Evolutionary conservation across 1,140 invertebrate genomes (phyloP).

Genomic region (Latrodectus geometricus): DNA sequence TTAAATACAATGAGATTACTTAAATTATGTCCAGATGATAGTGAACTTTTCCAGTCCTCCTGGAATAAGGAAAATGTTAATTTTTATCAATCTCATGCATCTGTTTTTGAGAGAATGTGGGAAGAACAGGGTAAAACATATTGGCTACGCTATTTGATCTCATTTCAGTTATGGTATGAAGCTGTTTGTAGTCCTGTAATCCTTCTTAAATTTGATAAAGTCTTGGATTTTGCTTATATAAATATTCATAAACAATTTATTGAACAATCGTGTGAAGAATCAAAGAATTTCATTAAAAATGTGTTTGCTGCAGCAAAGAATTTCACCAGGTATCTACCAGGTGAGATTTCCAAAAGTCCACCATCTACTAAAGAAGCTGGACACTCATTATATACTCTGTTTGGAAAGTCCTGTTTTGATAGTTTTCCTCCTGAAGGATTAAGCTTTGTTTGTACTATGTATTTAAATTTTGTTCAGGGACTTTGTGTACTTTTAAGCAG

Average conservation of each 20-base stretch:
- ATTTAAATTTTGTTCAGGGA: slow-evolving; percentile 5
- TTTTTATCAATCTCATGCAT: slow-evolving; percentile 5
- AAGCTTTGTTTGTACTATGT: neutral
- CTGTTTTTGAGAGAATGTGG: slow-evolving; percentile 48
- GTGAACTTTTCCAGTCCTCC: neutral
- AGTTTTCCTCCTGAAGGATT: neutral
- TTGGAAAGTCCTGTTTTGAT: slow-evolving; percentile 9
- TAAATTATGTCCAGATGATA: neutral
- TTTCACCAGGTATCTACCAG: neutral
- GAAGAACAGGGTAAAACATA: slow-evolving; percentile 17
- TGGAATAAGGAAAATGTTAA: neutral
- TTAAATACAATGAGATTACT: slow-evolving; percentile 21
- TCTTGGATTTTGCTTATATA: slow-evolving; percentile 16
- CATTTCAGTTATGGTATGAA: neutral
- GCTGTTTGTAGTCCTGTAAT: neutral
- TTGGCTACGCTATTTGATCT: slow-evolving; percentile 38
- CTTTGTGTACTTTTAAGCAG: slow-evolving; percentile 8
- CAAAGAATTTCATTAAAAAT: slow-evolving; percentile 18
- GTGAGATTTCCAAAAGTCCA: neutral
- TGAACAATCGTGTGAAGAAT: neutral
- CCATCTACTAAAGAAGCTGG: slow-evolving; percentile 9
- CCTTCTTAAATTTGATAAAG: neutral
- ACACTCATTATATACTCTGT: slow-evolving; percentile 9
- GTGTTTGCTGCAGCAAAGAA: neutral
- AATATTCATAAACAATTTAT: slow-evolving; percentile 39